A percentile compares a stretch with the other conserved stretches of the same genome.
Conservation (phyloP, 2,113 vertebrate genomes). For the Channa argus region DNA sequence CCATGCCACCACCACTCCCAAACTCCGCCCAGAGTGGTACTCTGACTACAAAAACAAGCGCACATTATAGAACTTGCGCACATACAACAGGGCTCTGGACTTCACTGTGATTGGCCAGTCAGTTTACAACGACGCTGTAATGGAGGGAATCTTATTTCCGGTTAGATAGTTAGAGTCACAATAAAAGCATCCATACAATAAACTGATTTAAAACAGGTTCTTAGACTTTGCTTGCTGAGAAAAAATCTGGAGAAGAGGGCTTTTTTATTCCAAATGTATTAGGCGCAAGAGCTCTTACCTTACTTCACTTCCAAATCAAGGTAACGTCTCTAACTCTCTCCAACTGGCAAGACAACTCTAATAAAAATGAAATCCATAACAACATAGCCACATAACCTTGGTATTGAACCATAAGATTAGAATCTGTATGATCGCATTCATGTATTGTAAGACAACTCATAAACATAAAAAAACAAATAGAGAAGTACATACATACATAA, state of each 20-base stretch:
- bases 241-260: too few species aligned
- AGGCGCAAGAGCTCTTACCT: too few species aligned
- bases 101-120: constrained; percentile 54
- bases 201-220: too few species aligned
- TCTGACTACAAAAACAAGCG: neutral
- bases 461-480: neutral
- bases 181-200: constrained; percentile 17
- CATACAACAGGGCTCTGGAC: neutral
- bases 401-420: too few species aligned
- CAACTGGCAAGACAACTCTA: too few species aligned
- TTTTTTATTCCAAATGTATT: too few species aligned
- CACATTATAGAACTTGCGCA: neutral
- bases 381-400: too few species aligned
- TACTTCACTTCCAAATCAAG: too few species aligned
- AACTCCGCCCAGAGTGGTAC: constrained; percentile 5
- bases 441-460: neutral
- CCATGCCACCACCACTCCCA: too few species aligned
- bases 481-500: neutral
- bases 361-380: too few species aligned
- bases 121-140: neutral
- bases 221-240: too few species aligned
- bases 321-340: too few species aligned
- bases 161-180: neutral
- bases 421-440: neutral
- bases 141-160: constrained; percentile 24